Evolutionary conservation across 2,113 vertebrate genomes (phyloP).

Genomic region (Pseudolaguvia tuberculata): DNA sequence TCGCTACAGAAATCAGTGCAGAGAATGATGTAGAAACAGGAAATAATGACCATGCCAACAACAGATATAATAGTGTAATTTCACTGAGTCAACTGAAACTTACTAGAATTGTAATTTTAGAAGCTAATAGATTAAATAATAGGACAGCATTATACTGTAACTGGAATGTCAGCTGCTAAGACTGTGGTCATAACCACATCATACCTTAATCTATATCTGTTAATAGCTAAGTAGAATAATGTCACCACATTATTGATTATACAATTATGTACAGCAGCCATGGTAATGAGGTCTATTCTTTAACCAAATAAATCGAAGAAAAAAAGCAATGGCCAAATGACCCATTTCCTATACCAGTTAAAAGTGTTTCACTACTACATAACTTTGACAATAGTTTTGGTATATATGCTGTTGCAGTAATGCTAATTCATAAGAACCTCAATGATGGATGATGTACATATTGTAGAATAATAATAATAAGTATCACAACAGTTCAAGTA

Average conservation of each 20-base stretch:
- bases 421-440: neutral
- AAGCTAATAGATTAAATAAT: conserved; percentile 27
- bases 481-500: neutral
- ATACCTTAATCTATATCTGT: neutral
- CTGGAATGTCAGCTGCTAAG: neutral
- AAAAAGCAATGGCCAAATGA: neutral
- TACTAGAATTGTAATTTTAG: conserved; percentile 39
- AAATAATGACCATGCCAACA: conserved; percentile 26
- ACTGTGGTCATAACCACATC: conserved; percentile 4
- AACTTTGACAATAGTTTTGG: neutral
- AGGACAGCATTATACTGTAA: neutral
- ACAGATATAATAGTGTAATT: conserved; percentile 29
- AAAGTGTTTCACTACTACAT: neutral
- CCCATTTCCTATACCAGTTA: neutral
- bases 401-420: neutral
- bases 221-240: neutral
- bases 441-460: neutral
- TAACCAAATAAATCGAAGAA: neutral
- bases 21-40: conserved; percentile 36
- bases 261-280: neutral
- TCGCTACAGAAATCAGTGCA: conserved; percentile 23
- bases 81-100: conserved; percentile 31
- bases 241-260: neutral
- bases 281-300: neutral
- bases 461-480: neutral